Percentiles rank a stretch among this genome's conserved stretches.
These are phyloP conservation scores for Drosophila lini DNA, from an alignment of 1,140 invertebrate genomes.

Conservation along the genomic window DNA sequence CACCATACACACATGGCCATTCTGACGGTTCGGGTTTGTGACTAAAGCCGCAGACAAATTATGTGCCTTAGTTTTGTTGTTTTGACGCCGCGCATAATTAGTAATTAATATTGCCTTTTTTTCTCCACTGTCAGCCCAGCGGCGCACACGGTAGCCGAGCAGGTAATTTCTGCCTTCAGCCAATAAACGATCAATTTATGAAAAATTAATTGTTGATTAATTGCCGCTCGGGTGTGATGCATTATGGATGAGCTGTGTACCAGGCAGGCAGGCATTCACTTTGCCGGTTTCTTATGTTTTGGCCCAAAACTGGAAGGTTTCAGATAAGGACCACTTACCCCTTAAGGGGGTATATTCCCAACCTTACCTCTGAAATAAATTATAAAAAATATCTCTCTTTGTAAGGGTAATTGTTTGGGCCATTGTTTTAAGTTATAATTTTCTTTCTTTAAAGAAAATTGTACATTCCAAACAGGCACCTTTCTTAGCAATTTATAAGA, in stretches of 20 bases:
- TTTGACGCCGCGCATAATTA: conserved; percentile 77
- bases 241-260: conserved; percentile 37
- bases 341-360: background rate
- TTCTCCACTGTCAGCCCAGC: conserved; percentile 16
- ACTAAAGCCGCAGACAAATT: conserved; percentile 47
- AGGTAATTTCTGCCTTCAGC: conserved; percentile 42
- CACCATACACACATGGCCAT: conserved; percentile 2
- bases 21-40: conserved; percentile 15
- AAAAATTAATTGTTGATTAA: conserved; percentile 79
- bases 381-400: too few species aligned
- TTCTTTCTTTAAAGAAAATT: too few species aligned
- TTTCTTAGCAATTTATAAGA: background rate
- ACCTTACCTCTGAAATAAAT: background rate
- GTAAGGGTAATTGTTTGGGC: too few species aligned
- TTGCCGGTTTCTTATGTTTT: conserved; percentile 10
- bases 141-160: conserved; percentile 61
- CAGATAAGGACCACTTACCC: background rate
- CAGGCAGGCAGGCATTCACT: conserved; percentile 29
- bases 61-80: conserved; percentile 69
- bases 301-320: conserved; percentile 14
- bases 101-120: conserved; percentile 58
- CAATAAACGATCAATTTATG: conserved; percentile 47
- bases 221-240: conserved; percentile 50
- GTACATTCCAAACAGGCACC: too few species aligned
- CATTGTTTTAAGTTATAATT: too few species aligned